These are phyloP conservation scores for Calonectris borealis DNA, from an alignment of 2,113 vertebrate species.

Conservation along the genomic window DNA sequence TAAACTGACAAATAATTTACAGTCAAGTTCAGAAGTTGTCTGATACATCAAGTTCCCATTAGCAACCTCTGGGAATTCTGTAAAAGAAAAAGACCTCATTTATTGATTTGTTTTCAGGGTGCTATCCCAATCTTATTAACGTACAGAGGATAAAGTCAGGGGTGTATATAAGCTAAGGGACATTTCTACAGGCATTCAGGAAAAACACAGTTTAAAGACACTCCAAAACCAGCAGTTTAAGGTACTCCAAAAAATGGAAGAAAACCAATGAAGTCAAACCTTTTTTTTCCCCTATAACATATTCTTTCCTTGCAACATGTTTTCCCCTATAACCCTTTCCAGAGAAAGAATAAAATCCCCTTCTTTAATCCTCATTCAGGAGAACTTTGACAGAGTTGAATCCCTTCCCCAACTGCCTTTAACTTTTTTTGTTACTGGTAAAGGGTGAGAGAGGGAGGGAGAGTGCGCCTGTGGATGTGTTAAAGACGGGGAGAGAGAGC, in stretches of 20 bases:
- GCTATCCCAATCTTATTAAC: background rate
- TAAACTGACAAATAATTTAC: background rate
- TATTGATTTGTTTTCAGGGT: background rate
- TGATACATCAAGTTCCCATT: background rate
- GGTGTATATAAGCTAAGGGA: background rate
- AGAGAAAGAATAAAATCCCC: background rate
- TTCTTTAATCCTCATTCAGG: background rate
- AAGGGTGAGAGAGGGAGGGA: background rate
- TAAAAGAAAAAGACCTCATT: background rate
- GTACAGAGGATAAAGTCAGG: background rate
- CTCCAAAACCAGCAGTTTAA: background rate
- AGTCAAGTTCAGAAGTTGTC: background rate
- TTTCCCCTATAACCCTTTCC: background rate
- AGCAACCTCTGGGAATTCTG: background rate
- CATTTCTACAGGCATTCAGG: background rate
- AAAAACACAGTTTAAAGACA: background rate
- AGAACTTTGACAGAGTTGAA: background rate
- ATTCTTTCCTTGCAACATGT: background rate
- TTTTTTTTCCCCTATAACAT: background rate
- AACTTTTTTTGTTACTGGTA: background rate
- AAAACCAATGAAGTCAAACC: background rate
- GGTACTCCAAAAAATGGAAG: accelerated
- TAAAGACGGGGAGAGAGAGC: background rate
- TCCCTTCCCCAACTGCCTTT: background rate
- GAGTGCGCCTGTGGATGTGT: background rate